Evolutionary conservation across 2,888 invertebrate genomes (phyloP).

Genomic region (Eupithecia inturbata): DNA sequence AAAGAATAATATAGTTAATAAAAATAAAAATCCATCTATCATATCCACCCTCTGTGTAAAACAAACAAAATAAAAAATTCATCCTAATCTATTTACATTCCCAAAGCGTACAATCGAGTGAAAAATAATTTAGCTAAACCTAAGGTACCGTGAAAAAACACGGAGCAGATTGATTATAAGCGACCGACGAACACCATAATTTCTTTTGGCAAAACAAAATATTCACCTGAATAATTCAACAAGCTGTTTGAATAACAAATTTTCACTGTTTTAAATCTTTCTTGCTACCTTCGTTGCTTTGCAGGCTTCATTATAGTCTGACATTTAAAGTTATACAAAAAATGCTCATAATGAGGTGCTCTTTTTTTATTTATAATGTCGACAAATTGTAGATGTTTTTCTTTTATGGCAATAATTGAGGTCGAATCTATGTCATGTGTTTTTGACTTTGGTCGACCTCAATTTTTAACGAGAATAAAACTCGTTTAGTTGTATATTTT

Average conservation of each 20-base stretch:
- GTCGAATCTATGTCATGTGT: not conserved
- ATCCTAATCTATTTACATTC: conserved; percentile 10
- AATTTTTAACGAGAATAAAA: not conserved
- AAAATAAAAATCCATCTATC: not conserved
- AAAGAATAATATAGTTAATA: not conserved
- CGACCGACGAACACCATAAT: conserved; percentile 37
- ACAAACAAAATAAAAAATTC: conserved; percentile 6
- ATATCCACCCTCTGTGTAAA: not conserved
- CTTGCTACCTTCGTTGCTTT: conserved; percentile 26
- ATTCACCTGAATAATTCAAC: conserved; percentile 49
- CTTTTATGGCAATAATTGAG: no score
- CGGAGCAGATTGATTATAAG: conserved; percentile 36
- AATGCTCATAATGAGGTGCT: not conserved
- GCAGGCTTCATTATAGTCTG: not conserved
- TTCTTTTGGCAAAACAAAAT: conserved; percentile 46
- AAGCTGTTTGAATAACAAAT: conserved; percentile 49
- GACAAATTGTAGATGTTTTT: not conserved
- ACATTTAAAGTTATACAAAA: not conserved
- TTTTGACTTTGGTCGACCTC: not conserved
- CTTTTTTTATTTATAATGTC: not conserved
- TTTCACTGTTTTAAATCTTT: conserved; percentile 32
- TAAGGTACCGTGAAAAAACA: conserved; percentile 36
- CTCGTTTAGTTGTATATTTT: not conserved
- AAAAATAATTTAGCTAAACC: conserved; percentile 31
- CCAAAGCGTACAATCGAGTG: conserved; percentile 14